phyloP scores from a whole-genome alignment of 2,888 invertebrate species.

The Hyppa rectilinea region DNA sequence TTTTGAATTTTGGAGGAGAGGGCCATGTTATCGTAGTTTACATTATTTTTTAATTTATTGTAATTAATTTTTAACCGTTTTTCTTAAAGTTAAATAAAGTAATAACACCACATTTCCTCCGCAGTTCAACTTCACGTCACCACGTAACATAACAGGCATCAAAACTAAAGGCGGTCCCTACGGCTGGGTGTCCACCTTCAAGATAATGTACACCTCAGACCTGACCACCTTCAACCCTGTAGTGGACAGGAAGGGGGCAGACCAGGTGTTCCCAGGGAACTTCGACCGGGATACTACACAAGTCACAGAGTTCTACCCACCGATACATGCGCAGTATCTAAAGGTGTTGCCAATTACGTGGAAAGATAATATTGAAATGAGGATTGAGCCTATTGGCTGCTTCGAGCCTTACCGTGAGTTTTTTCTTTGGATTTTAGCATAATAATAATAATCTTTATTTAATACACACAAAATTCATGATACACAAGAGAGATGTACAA shows the following conservation, averaged over 20 bases:
- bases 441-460: too few relatives aligned
- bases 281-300: constrained; percentile 92
- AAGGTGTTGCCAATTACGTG: constrained; percentile 94
- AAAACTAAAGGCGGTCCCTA: constrained; percentile 93
- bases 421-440: background rate
- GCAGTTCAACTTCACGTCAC: constrained; percentile 94
- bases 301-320: constrained; percentile 92
- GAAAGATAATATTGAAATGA: constrained; percentile 93
- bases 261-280: constrained; percentile 93
- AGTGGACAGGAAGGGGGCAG: constrained; percentile 88
- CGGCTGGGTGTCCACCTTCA: constrained; percentile 94
- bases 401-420: constrained; percentile 92
- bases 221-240: constrained; percentile 93
- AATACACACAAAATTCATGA: too few relatives aligned
- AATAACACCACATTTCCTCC: too few relatives aligned
- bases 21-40: too few relatives aligned
- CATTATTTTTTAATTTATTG: too few relatives aligned
- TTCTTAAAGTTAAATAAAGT: too few relatives aligned
- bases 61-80: too few relatives aligned
- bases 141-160: constrained; percentile 94
- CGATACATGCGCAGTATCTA: constrained; percentile 93
- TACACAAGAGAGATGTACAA: too few relatives aligned
- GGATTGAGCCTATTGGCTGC: constrained; percentile 95
- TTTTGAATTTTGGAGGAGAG: too few relatives aligned
- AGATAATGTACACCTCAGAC: constrained; percentile 94